These are phyloP conservation scores for Neopipo cinnamomea DNA, from an alignment of 2,113 vertebrate species.

Conservation along the genomic window DNA sequence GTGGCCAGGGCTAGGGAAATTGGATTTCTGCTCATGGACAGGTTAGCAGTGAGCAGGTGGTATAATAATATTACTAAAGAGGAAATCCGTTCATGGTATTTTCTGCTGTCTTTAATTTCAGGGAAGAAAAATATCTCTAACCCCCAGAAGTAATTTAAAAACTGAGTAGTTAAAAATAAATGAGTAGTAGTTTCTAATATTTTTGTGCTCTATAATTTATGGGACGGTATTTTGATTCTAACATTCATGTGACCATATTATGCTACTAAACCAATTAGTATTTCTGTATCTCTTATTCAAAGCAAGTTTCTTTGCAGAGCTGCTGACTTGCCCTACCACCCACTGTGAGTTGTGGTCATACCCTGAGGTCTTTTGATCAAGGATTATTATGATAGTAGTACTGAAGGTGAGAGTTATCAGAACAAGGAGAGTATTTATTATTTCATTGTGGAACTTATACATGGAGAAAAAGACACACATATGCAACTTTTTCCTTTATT, in stretches of 20 bases:
- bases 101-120: neutral
- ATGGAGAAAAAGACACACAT: neutral
- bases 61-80: neutral
- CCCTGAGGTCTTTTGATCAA: neutral
- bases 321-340: neutral
- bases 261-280: neutral
- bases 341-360: neutral
- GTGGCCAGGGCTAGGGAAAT: neutral
- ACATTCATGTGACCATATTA: neutral
- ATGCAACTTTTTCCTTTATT: neutral
- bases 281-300: neutral
- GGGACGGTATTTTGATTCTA: neutral
- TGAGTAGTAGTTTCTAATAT: neutral
- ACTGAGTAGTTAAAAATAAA: neutral
- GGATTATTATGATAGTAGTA: neutral
- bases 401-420: neutral
- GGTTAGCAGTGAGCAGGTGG: neutral
- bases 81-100: neutral
- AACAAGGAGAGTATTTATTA: neutral
- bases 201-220: neutral
- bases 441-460: neutral
- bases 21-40: neutral
- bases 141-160: neutral
- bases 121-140: neutral
- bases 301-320: neutral